phyloP scores from a whole-genome alignment of 1,140 invertebrate genomes.

The Drosophila chauvacae region DNA sequence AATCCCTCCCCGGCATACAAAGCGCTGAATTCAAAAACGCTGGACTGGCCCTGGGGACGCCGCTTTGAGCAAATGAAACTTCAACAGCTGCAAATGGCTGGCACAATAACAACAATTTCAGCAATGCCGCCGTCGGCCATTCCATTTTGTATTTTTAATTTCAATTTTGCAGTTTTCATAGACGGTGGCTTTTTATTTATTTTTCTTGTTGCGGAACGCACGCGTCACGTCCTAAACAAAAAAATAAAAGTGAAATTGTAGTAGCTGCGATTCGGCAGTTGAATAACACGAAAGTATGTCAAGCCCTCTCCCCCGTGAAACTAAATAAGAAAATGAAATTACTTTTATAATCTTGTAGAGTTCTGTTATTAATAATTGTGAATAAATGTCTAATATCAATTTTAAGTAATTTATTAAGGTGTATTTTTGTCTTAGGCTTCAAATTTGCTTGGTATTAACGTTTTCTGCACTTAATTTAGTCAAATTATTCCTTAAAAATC shows the following conservation, averaged over 20 bases:
- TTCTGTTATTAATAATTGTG: not conserved
- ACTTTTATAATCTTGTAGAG: not conserved
- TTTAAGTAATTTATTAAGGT: not conserved
- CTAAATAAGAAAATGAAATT: constrained; percentile 15
- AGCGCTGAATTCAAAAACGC: constrained; percentile 32
- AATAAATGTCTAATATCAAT: no score
- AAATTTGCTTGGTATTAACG: no score
- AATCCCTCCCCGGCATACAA: constrained; percentile 60
- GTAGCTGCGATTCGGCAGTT: constrained; percentile 52
- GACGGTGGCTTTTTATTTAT: constrained; percentile 18
- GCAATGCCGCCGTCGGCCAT: constrained; percentile 37
- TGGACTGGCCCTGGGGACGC: constrained; percentile 57
- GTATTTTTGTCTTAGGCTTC: no score
- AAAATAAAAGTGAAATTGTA: constrained; percentile 75
- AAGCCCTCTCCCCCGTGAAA: constrained; percentile 27
- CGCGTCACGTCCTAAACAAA: constrained; percentile 60
- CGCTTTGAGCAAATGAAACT: constrained; percentile 3
- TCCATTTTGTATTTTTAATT: constrained; percentile 66
- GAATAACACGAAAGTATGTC: constrained; percentile 77
- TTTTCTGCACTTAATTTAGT: no score
- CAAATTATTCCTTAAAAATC: no score
- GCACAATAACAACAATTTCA: constrained; percentile 35
- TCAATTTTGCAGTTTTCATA: constrained; percentile 53
- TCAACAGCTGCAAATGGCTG: constrained; percentile 28
- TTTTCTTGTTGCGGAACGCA: constrained; percentile 21